phyloP scores from a whole-genome alignment of 1,140 invertebrate species.

The Drosophila suzukii region DNA sequence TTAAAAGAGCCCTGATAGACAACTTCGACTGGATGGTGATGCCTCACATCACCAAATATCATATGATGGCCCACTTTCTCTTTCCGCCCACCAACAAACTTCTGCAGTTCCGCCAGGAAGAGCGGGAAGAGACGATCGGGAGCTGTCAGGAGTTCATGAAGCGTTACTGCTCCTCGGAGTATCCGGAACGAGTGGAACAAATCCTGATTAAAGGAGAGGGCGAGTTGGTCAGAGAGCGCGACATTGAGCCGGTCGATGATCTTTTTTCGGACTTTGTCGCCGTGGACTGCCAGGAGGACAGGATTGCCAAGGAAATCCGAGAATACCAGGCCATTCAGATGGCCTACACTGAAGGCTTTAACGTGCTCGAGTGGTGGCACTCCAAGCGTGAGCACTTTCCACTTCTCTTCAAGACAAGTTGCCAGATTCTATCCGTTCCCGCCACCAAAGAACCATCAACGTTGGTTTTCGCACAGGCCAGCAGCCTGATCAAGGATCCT shows the following conservation, averaged over 20 bases:
- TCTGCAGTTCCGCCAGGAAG: slow-evolving; percentile 21
- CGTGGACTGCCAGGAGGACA: slow-evolving; percentile 10
- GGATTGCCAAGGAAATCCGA: slow-evolving; percentile 21
- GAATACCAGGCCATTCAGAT: slow-evolving; percentile 27
- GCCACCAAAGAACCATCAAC: slow-evolving; percentile 9
- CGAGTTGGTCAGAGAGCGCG: neutral
- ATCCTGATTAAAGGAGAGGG: slow-evolving; percentile 11
- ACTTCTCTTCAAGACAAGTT: slow-evolving; percentile 20
- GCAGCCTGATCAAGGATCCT: slow-evolving; percentile 13
- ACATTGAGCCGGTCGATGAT: slow-evolving; percentile 13
- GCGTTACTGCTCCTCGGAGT: neutral
- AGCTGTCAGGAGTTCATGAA: slow-evolving; percentile 24
- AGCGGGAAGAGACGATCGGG: slow-evolving; percentile 27
- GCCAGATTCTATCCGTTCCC: slow-evolving; percentile 19
- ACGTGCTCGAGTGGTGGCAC: slow-evolving; percentile 33
- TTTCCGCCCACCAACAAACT: slow-evolving; percentile 47
- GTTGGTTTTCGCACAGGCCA: slow-evolving; percentile 4
- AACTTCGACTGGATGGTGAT: slow-evolving; percentile 10
- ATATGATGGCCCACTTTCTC: slow-evolving; percentile 41
- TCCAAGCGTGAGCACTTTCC: slow-evolving; percentile 19
- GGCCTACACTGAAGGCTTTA: slow-evolving; percentile 18
- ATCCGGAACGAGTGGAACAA: neutral
- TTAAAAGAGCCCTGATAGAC: slow-evolving; percentile 4
- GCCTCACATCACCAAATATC: slow-evolving; percentile 18
- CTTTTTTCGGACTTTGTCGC: slow-evolving; percentile 37